Percentiles rank a stretch among this genome's conserved stretches.
Evolutionary conservation across 2,888 invertebrate species (phyloP).

Genomic region (Polydrusus cervinus): DNA sequence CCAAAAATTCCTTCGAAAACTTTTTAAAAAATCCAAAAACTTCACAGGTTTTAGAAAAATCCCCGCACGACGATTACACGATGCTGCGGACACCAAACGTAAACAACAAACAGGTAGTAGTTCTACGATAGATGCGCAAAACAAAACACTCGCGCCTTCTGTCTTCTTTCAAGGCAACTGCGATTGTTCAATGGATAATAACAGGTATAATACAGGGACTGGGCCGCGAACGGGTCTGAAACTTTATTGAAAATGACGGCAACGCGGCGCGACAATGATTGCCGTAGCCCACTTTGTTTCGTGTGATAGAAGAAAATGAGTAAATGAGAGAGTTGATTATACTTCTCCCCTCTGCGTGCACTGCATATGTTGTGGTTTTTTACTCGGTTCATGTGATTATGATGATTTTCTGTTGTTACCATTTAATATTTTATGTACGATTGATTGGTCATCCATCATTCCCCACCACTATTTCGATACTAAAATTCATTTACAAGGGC

Average conservation of each 20-base stretch:
- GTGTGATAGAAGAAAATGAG: constrained; percentile 33
- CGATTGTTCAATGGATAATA: constrained; percentile 32
- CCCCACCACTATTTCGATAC: too few relatives aligned
- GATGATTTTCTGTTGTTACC: background rate
- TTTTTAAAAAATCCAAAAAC: constrained; percentile 35
- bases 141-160: constrained; percentile 33
- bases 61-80: constrained; percentile 38
- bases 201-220: constrained; percentile 39
- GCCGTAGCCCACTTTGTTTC: constrained; percentile 32
- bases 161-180: constrained; percentile 27
- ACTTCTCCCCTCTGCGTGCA: constrained; percentile 18
- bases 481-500: too few relatives aligned
- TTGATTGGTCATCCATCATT: too few relatives aligned
- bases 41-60: constrained; percentile 38
- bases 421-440: too few relatives aligned
- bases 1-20: constrained; percentile 38
- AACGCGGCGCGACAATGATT: constrained; percentile 34
- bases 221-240: constrained; percentile 34
- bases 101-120: constrained; percentile 53
- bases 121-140: constrained; percentile 50
- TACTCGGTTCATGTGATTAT: background rate
- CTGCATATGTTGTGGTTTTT: background rate
- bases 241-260: constrained; percentile 41
- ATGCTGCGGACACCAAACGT: constrained; percentile 56
- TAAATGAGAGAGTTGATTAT: constrained; percentile 30